These are phyloP conservation scores for Neoascia interrupta DNA, from an alignment of 2,888 invertebrate species.

Conservation along the genomic window DNA sequence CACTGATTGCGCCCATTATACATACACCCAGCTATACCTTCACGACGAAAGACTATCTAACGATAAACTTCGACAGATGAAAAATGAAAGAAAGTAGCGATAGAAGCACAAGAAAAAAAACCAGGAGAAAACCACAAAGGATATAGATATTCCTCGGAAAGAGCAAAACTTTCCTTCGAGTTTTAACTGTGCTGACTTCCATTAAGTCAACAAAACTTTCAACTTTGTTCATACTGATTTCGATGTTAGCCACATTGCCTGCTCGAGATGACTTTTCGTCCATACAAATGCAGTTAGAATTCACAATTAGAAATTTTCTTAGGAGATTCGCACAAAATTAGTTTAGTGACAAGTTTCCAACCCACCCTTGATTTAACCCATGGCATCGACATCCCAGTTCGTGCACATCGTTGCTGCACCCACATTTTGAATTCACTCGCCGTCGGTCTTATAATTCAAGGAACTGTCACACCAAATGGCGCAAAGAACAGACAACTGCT, in stretches of 20 bases:
- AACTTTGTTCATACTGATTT: constrained; percentile 49
- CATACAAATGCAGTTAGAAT: constrained; percentile 53
- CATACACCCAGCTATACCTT: no score
- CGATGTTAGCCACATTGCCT: neutral
- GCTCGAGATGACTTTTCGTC: constrained; percentile 20
- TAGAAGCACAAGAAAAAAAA: neutral
- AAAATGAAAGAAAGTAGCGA: neutral
- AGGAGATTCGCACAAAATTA: constrained; percentile 55
- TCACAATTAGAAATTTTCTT: constrained; percentile 61
- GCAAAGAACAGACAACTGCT: constrained; percentile 1
- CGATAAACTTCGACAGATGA: constrained; percentile 4
- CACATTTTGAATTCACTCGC: constrained; percentile 19
- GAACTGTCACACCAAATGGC: constrained; percentile 14
- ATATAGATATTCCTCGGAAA: no score
- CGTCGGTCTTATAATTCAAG: constrained; percentile 38
- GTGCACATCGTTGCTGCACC: neutral
- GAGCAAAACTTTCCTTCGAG: constrained; percentile 48
- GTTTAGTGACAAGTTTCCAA: constrained; percentile 57
- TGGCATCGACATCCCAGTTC: neutral
- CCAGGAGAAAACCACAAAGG: neutral
- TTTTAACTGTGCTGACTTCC: constrained; percentile 56
- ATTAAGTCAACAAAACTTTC: constrained; percentile 65
- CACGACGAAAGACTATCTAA: no score
- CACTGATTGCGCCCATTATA: no score
- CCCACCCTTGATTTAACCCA: constrained; percentile 7